phyloP scores from a whole-genome alignment of 2,888 invertebrate species.

The Nycteola revayana region DNA sequence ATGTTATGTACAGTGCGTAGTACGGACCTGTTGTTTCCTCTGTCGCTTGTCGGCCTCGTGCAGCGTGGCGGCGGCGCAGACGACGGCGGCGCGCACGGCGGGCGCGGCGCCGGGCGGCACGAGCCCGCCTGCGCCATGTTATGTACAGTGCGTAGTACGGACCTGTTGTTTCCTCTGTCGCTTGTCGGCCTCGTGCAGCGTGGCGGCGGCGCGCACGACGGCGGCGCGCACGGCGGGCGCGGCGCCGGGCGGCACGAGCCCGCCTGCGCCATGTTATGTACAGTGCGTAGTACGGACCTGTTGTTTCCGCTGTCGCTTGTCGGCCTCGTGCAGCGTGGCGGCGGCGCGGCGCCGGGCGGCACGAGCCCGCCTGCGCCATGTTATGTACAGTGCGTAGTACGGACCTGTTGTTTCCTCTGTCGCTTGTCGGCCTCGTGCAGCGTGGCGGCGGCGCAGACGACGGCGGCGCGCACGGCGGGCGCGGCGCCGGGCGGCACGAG shows the following conservation, averaged over 20 bases:
- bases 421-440: slow-evolving; percentile 83
- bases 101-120: slow-evolving; percentile 83
- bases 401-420: slow-evolving; percentile 41
- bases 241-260: slow-evolving; percentile 80
- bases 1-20: too few relatives aligned
- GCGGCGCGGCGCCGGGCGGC: slow-evolving; percentile 81
- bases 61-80: slow-evolving; percentile 87
- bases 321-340: slow-evolving; percentile 29
- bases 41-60: slow-evolving; percentile 83
- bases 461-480: slow-evolving; percentile 87
- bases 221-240: slow-evolving; percentile 88
- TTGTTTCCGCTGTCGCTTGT: slow-evolving; percentile 4
- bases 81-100: slow-evolving; percentile 87
- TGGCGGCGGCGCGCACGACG: slow-evolving; percentile 87
- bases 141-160: too few relatives aligned
- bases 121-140: slow-evolving; percentile 79
- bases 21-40: slow-evolving; percentile 7
- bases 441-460: slow-evolving; percentile 88
- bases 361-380: slow-evolving; percentile 56
- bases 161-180: slow-evolving; percentile 19
- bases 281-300: too few relatives aligned
- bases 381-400: too few relatives aligned
- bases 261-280: background rate
- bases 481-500: slow-evolving; percentile 82
- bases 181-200: slow-evolving; percentile 84